Conservation (phyloP, 2,797 vertebrate species). For the Bovichtus variegatus region DNA sequence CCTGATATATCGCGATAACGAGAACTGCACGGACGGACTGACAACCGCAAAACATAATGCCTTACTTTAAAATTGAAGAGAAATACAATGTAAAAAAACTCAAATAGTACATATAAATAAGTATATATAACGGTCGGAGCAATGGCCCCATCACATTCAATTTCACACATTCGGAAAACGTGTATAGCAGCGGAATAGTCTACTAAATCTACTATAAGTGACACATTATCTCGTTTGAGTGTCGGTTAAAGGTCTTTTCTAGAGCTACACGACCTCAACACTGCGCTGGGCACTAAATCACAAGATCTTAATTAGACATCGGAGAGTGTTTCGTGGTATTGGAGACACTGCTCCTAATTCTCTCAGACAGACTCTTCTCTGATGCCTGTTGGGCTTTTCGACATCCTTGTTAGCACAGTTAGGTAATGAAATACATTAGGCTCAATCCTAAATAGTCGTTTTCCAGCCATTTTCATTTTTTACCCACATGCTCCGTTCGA, state of each 20-base stretch:
- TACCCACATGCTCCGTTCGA: conserved; percentile 5
- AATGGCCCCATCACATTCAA: background rate
- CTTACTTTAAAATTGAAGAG: background rate
- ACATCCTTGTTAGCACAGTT: conserved; percentile 32
- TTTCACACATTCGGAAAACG: no score
- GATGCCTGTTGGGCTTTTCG: conserved; percentile 26
- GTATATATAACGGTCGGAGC: background rate
- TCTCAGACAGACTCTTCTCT: conserved; percentile 34
- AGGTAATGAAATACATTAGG: conserved; percentile 21
- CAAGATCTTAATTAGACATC: conserved; percentile 50
- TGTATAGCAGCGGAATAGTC: background rate
- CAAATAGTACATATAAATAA: background rate
- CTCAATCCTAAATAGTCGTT: conserved; percentile 9
- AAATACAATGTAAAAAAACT: background rate
- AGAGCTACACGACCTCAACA: conserved; percentile 12
- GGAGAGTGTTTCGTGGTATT: conserved; percentile 30
- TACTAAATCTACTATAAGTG: conserved; percentile 10
- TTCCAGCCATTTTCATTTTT: conserved; percentile 30
- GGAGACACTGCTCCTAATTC: conserved; percentile 40
- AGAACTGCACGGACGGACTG: no score
- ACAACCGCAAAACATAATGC: no score
- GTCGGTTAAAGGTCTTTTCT: conserved; percentile 12
- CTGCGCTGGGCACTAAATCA: conserved; percentile 35
- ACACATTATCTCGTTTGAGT: conserved; percentile 22
- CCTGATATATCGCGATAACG: no score